Conservation (phyloP, 1,140 invertebrate genomes). For the Drosophila sp. region DNA sequence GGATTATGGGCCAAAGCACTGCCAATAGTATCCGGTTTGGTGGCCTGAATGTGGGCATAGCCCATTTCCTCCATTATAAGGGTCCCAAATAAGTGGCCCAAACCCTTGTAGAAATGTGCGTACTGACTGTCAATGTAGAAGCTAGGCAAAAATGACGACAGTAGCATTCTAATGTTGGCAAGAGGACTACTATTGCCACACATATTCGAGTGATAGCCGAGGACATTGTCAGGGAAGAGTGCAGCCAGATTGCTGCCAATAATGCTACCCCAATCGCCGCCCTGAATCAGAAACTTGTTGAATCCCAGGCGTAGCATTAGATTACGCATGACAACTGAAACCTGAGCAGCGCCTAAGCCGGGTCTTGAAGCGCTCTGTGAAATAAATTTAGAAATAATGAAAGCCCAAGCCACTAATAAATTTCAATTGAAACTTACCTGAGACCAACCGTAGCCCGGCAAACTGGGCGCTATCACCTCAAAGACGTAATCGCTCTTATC, state of each 20-base stretch:
- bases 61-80: conserved; percentile 90
- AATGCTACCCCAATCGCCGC: conserved; percentile 92
- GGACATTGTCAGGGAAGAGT: conserved; percentile 89
- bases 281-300: conserved; percentile 91
- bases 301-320: conserved; percentile 93
- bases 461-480: conserved; percentile 91
- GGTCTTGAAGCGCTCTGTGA: conserved; percentile 86
- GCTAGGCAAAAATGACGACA: conserved; percentile 85
- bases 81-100: conserved; percentile 84
- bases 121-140: conserved; percentile 87
- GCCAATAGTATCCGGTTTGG: conserved; percentile 95
- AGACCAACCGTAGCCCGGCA: conserved; percentile 95
- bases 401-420: neutral
- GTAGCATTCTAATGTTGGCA: conserved; percentile 44
- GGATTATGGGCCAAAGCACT: conserved; percentile 89
- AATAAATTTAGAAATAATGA: neutral
- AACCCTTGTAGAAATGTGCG: conserved; percentile 87
- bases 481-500: conserved; percentile 88
- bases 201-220: conserved; percentile 88
- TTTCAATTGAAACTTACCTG: conserved; percentile 85
- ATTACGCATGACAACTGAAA: conserved; percentile 91
- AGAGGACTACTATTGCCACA: conserved; percentile 78
- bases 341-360: conserved; percentile 87
- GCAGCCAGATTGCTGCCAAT: conserved; percentile 87
- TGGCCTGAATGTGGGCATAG: conserved; percentile 93